These are phyloP conservation scores for Trachelus troglodyta DNA, from an alignment of 2,888 invertebrate species.

Conservation along the genomic window DNA sequence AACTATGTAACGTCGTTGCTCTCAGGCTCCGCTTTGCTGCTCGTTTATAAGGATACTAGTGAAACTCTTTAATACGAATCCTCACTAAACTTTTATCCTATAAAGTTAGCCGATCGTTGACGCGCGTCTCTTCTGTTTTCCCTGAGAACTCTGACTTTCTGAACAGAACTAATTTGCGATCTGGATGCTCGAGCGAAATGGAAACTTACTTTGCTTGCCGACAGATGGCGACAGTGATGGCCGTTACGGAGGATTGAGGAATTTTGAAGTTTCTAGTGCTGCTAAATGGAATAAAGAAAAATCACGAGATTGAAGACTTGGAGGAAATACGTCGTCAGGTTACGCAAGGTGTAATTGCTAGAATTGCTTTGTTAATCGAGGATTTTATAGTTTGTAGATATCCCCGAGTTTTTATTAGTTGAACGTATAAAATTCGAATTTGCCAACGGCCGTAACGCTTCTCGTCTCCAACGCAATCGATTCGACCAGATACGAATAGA, in stretches of 20 bases:
- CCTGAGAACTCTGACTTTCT: background rate
- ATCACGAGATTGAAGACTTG: background rate
- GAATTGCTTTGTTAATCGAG: background rate
- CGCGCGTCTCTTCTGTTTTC: background rate
- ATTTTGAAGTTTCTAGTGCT: background rate
- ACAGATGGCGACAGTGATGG: background rate
- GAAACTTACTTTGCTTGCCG: background rate
- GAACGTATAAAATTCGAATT: background rate
- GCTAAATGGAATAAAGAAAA: background rate
- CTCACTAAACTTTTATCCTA: background rate
- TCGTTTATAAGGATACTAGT: background rate
- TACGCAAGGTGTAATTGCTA: background rate
- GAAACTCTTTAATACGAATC: background rate
- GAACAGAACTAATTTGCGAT: background rate
- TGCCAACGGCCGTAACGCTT: background rate
- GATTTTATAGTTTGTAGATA: background rate
- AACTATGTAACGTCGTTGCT: background rate
- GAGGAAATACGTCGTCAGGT: background rate
- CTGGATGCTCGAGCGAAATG: background rate
- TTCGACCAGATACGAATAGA: background rate
- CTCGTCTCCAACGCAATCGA: background rate
- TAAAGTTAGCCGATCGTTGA: background rate
- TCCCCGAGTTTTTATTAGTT: background rate
- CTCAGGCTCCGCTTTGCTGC: background rate
- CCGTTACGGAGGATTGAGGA: background rate